Evolutionary conservation across 2,888 invertebrate genomes (phyloP).

Genomic region (Hydropsyche betteni): DNA sequence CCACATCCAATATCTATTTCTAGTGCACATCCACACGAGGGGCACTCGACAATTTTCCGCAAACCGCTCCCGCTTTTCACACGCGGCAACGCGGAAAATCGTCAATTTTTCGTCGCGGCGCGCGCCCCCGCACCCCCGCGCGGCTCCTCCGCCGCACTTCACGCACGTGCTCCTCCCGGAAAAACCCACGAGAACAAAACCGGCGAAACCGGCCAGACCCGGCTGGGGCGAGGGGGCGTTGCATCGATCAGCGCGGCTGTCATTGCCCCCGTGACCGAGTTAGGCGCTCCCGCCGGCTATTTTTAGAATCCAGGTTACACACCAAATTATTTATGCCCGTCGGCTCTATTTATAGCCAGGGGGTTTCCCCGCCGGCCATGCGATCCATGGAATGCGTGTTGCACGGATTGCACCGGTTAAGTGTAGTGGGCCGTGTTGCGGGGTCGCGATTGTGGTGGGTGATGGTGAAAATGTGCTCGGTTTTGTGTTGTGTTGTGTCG

Average conservation of each 20-base stretch:
- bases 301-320: slow-evolving; percentile 50
- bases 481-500: too few species aligned
- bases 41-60: not conserved
- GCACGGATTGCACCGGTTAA: not conserved
- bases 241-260: slow-evolving; percentile 41
- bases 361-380: slow-evolving; percentile 5
- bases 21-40: too few species aligned
- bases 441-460: not conserved
- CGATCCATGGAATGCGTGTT: slow-evolving; percentile 5
- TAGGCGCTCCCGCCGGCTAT: slow-evolving; percentile 40
- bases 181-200: too few species aligned
- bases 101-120: not conserved
- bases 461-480: not conserved
- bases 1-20: too few species aligned
- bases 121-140: too few species aligned
- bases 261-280: slow-evolving; percentile 51
- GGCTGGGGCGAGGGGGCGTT: not conserved
- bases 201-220: slow-evolving; percentile 22
- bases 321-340: slow-evolving; percentile 47
- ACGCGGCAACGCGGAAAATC: slow-evolving; percentile 4
- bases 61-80: not conserved
- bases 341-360: slow-evolving; percentile 44
- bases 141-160: too few species aligned
- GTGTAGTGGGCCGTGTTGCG: not conserved
- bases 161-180: too few species aligned